phyloP scores from a whole-genome alignment of 2,113 vertebrate genomes.

The Erythrocercus mccallii region DNA sequence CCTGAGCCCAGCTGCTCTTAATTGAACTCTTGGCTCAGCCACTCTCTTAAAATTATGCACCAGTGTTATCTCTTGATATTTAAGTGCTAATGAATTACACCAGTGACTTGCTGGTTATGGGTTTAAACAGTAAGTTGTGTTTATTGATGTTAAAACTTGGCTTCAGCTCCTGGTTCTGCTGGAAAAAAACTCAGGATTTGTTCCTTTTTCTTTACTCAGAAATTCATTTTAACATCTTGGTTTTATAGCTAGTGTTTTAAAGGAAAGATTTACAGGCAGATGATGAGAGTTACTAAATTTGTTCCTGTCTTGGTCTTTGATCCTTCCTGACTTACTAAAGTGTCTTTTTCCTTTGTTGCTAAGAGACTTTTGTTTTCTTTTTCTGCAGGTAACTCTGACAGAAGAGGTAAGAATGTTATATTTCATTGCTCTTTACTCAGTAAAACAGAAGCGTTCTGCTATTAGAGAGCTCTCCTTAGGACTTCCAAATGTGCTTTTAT shows the following conservation, averaged over 20 bases:
- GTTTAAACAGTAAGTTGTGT: neutral
- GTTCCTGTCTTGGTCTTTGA: conserved; percentile 23
- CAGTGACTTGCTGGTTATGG: neutral
- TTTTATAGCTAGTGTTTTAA: neutral
- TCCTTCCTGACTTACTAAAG: conserved; percentile 8
- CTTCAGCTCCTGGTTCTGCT: neutral
- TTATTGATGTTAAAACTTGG: neutral
- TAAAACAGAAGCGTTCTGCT: neutral
- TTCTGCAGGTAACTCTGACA: conserved; percentile 73
- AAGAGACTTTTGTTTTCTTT: conserved; percentile 63
- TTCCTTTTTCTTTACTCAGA: neutral
- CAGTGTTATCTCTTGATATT: neutral
- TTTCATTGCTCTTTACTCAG: neutral
- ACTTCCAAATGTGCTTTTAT: neutral
- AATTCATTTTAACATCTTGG: neutral
- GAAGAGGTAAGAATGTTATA: conserved; percentile 66
- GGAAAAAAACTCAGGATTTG: neutral
- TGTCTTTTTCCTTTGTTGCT: conserved; percentile 10
- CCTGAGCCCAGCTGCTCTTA: neutral
- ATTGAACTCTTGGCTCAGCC: neutral
- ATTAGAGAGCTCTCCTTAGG: neutral
- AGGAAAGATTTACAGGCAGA: neutral
- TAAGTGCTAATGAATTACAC: neutral
- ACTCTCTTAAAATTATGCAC: neutral
- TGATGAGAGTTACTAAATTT: neutral